These are phyloP conservation scores for Acanthopagrus latus DNA, from an alignment of 2,797 vertebrate species.

Conservation along the genomic window DNA sequence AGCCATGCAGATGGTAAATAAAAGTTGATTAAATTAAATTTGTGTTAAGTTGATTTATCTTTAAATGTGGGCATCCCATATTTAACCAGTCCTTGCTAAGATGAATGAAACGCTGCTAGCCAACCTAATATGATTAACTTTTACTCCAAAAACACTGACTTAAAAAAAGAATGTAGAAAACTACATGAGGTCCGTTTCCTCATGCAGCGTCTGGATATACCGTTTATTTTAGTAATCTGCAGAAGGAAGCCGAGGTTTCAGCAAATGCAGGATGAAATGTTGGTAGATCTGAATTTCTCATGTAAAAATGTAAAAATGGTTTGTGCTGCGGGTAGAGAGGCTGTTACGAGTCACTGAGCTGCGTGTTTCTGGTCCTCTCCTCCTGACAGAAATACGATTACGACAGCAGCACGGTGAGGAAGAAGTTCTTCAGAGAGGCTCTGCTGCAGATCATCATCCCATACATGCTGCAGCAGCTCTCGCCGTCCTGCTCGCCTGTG, in stretches of 20 bases:
- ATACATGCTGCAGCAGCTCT: slow-evolving; percentile 95
- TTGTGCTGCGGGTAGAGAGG: neutral
- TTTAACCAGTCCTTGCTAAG: neutral
- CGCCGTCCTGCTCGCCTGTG: slow-evolving; percentile 89
- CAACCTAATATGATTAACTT: neutral
- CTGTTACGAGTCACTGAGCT: neutral
- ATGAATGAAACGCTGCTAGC: neutral
- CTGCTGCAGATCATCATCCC: slow-evolving; percentile 97
- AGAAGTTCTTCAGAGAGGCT: slow-evolving; percentile 97
- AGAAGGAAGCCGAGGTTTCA: neutral
- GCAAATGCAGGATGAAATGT: neutral
- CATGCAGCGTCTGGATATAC: neutral
- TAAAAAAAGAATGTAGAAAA: neutral
- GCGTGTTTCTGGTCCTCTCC: neutral
- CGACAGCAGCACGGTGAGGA: slow-evolving; percentile 96
- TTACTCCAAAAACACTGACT: neutral
- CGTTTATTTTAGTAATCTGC: neutral
- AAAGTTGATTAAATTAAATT: no score
- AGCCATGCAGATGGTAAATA: no score
- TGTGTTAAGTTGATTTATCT: no score
- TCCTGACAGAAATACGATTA: slow-evolving; percentile 93
- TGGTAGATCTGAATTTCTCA: neutral
- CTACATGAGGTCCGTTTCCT: neutral
- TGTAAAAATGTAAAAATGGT: neutral
- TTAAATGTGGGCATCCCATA: no score